A percentile compares a stretch with the other conserved stretches of the same genome.
Conservation (phyloP, 1,140 invertebrate genomes). For the Euglossa dilemma region DNA sequence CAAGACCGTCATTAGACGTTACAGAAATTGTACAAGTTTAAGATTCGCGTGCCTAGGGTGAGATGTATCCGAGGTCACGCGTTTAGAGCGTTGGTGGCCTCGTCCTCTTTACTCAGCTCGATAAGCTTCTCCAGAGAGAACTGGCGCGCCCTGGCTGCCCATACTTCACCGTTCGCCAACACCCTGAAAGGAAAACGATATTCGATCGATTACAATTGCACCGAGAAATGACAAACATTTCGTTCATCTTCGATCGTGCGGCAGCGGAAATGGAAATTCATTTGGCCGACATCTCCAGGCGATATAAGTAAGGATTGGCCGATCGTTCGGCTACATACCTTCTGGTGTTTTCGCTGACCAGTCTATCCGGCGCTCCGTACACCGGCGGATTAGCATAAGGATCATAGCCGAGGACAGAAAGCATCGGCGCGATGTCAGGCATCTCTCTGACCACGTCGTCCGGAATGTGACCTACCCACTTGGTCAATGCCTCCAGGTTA, state of each 20-base stretch:
- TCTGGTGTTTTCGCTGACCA: constrained; percentile 92
- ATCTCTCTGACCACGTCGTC: constrained; percentile 95
- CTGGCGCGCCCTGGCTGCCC: constrained; percentile 77
- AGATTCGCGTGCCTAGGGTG: constrained; percentile 54
- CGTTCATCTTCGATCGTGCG: neutral
- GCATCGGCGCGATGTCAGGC: constrained; percentile 96
- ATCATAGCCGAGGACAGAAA: constrained; percentile 95
- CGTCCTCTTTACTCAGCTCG: constrained; percentile 58
- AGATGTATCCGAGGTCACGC: constrained; percentile 71
- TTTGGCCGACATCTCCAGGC: neutral
- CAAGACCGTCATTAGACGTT: constrained; percentile 26
- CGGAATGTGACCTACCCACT: constrained; percentile 98
- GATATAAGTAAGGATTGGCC: neutral
- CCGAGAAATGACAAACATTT: neutral
- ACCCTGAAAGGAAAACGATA: constrained; percentile 64
- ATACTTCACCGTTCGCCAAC: constrained; percentile 76
- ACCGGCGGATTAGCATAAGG: constrained; percentile 96
- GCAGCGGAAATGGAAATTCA: neutral
- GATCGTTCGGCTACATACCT: constrained; percentile 59
- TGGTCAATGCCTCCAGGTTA: constrained; percentile 96
- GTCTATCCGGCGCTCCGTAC: constrained; percentile 93
- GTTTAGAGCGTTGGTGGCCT: constrained; percentile 59
- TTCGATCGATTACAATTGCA: neutral
- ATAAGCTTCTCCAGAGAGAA: constrained; percentile 68
- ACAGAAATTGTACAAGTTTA: constrained; percentile 62